phyloP scores from a whole-genome alignment of 2,888 invertebrate genomes.

The Tetropium fuscum region DNA sequence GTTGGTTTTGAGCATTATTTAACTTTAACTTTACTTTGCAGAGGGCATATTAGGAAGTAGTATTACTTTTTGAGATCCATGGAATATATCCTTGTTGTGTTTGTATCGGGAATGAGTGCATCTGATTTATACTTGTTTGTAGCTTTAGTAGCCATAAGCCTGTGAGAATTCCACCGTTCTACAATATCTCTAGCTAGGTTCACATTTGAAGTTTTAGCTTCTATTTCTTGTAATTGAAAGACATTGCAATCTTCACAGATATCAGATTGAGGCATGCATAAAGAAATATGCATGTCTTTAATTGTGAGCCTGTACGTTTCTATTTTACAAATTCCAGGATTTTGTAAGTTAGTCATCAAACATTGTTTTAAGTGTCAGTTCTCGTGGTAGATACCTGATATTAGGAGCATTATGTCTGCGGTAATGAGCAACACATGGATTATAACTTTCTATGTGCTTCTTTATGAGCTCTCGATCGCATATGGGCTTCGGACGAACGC shows the following conservation, averaged over 20 bases:
- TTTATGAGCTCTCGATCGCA: background rate
- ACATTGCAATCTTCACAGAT: background rate
- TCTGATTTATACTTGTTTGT: background rate
- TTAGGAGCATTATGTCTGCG: conserved; percentile 1
- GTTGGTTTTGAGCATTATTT: too few species aligned
- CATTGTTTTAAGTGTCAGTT: background rate
- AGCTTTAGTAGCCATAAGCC: background rate
- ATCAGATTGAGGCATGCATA: background rate
- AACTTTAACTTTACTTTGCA: conserved; percentile 28
- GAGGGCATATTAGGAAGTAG: conserved; percentile 29
- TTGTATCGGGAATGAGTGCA: background rate
- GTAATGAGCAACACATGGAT: background rate
- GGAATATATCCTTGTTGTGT: conserved; percentile 12
- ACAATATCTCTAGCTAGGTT: too few species aligned
- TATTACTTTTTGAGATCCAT: conserved; percentile 33
- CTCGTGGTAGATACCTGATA: conserved; percentile 7
- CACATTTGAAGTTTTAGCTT: background rate
- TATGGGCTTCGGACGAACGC: background rate
- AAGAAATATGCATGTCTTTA: conserved; percentile 3
- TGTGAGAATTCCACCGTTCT: background rate
- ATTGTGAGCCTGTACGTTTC: background rate
- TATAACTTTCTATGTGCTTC: background rate
- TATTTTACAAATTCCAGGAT: background rate
- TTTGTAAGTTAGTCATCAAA: background rate
- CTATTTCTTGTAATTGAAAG: background rate